Base-by-base conservation (phyloP, 1,140 invertebrate genomes). In the Drosophila ironensis region DNA sequence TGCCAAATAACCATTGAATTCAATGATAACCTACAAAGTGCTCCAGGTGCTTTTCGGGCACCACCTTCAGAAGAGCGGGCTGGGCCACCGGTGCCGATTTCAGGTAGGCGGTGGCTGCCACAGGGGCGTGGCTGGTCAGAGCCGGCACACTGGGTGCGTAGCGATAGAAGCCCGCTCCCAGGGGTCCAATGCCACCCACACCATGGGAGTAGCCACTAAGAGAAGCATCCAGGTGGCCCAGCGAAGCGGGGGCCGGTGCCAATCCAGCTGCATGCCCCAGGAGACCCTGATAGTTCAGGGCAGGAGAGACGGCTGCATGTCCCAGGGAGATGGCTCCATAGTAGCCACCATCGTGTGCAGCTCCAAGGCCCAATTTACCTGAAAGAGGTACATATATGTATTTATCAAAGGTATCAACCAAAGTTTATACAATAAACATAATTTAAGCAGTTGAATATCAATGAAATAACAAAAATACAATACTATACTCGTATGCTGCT, bases 31-130 rank as follows among this genome's bases (percentile, higher is more conserved):
- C 92, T 88, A 93, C 92, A 72, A 92, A 92, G 63, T 92, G 92
- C 81, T 93, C 92, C 42, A 92, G 69, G 64, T 92, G 92, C 63
- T 92, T 92, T 6, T 91, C 90, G 48, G 92, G 91, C 6, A 92
- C 90, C 64, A 92, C 91, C 76, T 93, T 92, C n/a, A 89, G 86
- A 14, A 87, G 72, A 11, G 69, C 87, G 0, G 73, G 81, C 24
- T 88, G 68, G 2, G 76, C 51, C 12, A 74, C 60, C 0, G 73
- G 78, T 1, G 88, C 77, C 17, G 86, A 68, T 57, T 88, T 91
- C 5, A 90, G 50, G 25, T 87, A 84, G 16, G 89, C 67, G 7
- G 72, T 53, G 12, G 71, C 44, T 8, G 70, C 50, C 3, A 77
- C 40, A 1, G 87, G 72, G 19, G 76, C 73, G 48, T 88, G 84